Base-by-base conservation (phyloP, 92 coral and sea anemone genomes). In the Porites lobata region DNA sequence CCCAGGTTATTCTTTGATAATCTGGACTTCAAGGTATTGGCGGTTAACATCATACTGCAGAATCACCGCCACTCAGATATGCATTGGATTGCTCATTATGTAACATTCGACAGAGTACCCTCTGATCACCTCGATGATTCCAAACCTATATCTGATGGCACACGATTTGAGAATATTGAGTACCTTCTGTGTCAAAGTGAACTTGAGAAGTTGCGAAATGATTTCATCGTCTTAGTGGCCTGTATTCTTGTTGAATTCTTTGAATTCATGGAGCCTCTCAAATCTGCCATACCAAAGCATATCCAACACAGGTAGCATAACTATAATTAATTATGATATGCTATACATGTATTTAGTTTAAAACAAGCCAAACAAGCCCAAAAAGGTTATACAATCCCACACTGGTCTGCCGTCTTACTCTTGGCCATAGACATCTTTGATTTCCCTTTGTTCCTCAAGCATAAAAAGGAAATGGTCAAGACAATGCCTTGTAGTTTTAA, bases 241-340 rank as follows among this genome's bases (percentile, higher is more conserved):
- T 70, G 51, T 54, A 64, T 82, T 82, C 77, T 82, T 69, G 72
- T 52, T 58, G 87, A 82, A 70, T 82, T 82, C 79, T 82, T 82
- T 70, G 68, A 82, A 75, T 70, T 82, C 79, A 82, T 82, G 87
- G 87, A 82, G 77, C 69, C 75, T 69, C 79, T 69, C 87, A 82
- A 82, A 56, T 72, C 75, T 82, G 78, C 72, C 17, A 82, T 82
- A 82, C 87, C 78, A 82, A 73, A 82, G 61, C 86, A 38, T 38
- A 38, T 38, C 47, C 47, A 38, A 38, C 47, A 38, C 47, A 4
- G 47, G 47, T 38, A 38, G 47, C 6, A 38, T 38, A 38, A 38
- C 47, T 38, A 38, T 38, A 38, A 38, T 38, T 38, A 38, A 38
- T 38, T 38, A 38, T 38, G 47, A 38, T 38, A 38, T 38, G 47